Conservation (phyloP, 1,140 invertebrate species). For the Cydia pomonella region DNA sequence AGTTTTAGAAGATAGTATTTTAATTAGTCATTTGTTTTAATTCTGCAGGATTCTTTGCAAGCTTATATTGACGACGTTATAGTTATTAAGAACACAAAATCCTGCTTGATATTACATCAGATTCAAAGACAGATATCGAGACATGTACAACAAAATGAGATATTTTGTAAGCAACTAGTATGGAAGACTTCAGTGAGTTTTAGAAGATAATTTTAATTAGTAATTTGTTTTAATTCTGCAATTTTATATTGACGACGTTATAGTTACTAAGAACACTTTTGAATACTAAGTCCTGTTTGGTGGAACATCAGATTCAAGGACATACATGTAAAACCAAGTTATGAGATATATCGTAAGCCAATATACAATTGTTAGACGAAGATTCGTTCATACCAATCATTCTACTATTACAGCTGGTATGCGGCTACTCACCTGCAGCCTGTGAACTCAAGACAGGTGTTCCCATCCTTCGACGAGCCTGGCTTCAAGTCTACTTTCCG, state of each 20-base stretch:
- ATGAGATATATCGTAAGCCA: no score
- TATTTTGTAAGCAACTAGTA: constrained; percentile 30
- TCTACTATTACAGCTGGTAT: constrained; percentile 81
- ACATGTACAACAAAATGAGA: no score
- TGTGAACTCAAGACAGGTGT: constrained; percentile 90
- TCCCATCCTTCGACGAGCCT: constrained; percentile 96
- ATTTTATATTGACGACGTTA: no score
- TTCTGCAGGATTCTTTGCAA: no score
- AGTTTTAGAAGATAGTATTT: constrained; percentile 39
- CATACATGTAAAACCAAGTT: no score
- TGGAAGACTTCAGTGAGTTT: constrained; percentile 62
- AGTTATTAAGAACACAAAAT: no score
- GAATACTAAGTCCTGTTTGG: no score
- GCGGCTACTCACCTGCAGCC: constrained; percentile 92
- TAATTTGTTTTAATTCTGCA: neutral
- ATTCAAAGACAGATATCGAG: no score
- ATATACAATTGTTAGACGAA: neutral
- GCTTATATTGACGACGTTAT: no score
- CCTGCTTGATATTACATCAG: no score
- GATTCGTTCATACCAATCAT: neutral
- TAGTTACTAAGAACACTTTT: no score
- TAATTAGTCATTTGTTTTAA: neutral
- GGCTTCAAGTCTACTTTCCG: constrained; percentile 90
- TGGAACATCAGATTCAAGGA: no score
- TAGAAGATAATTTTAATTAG: neutral